These are phyloP conservation scores for Cerastis leucographa DNA, from an alignment of 2,888 invertebrate genomes.

Conservation along the genomic window DNA sequence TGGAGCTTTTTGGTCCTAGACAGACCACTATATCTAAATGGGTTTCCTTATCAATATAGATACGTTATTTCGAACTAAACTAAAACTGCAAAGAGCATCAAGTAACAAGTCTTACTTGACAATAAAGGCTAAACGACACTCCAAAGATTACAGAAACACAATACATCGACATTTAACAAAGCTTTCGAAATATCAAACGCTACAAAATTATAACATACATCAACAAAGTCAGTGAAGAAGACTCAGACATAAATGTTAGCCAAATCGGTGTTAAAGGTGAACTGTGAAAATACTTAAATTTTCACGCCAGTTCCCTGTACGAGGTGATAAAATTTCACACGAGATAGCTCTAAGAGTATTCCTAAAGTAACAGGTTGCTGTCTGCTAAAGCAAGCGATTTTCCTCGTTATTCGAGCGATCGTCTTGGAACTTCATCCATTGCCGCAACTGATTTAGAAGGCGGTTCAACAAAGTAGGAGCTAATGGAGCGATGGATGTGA, in stretches of 20 bases:
- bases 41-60: neutral
- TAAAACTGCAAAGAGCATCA: neutral
- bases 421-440: constrained; percentile 34
- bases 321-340: constrained; percentile 65
- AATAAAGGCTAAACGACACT: neutral
- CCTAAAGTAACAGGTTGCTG: constrained; percentile 63
- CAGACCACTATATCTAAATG: neutral
- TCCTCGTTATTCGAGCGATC: constrained; percentile 43
- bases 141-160: neutral
- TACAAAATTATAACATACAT: constrained; percentile 25
- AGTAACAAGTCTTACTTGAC: neutral
- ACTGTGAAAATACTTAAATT: constrained; percentile 54
- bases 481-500: constrained; percentile 56
- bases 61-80: neutral
- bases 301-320: constrained; percentile 63
- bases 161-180: neutral
- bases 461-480: constrained; percentile 34
- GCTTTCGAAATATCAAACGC: constrained; percentile 11
- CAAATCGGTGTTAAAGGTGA: constrained; percentile 53
- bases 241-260: constrained; percentile 41
- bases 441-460: constrained; percentile 21
- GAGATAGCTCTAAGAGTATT: constrained; percentile 54
- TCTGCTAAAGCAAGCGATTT: constrained; percentile 52
- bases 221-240: constrained; percentile 32
- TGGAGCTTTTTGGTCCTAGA: neutral